These are phyloP conservation scores for Hoplias malabaricus DNA, from an alignment of 2,113 vertebrate genomes.

Conservation along the genomic window DNA sequence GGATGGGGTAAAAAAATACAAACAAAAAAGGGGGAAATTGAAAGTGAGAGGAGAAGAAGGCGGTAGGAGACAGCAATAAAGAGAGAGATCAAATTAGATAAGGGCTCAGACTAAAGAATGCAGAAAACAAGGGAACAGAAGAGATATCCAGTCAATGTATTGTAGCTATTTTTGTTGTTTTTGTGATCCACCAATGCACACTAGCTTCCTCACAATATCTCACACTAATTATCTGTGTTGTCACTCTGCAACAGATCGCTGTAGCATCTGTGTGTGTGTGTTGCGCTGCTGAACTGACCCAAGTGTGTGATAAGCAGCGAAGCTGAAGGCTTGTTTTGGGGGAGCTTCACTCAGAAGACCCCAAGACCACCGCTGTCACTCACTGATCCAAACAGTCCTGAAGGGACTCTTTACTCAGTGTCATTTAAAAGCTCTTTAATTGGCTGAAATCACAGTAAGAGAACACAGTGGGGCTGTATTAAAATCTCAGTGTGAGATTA, in stretches of 20 bases:
- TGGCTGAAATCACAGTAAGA: slow-evolving; percentile 1
- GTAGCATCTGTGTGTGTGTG: background rate
- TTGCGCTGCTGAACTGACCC: slow-evolving; percentile 5
- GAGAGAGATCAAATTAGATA: background rate
- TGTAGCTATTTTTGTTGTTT: background rate
- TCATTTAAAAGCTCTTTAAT: slow-evolving; percentile 6
- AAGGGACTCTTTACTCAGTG: background rate
- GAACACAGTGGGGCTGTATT: background rate
- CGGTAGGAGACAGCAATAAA: slow-evolving; percentile 38
- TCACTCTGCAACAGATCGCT: slow-evolving; percentile 11
- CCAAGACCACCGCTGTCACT: slow-evolving; percentile 32
- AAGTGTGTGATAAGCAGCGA: slow-evolving; percentile 1
- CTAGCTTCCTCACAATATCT: background rate
- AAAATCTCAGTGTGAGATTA: slow-evolving; percentile 7
- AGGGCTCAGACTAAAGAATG: background rate
- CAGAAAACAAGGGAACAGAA: background rate
- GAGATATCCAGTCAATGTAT: background rate
- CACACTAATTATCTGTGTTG: background rate
- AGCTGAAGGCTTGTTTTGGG: slow-evolving; percentile 16
- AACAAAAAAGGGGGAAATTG: background rate
- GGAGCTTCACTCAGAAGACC: slow-evolving; percentile 17
- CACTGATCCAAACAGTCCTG: slow-evolving; percentile 1
- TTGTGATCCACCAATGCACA: background rate
- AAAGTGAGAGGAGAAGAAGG: background rate
- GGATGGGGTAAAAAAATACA: too few species aligned